These are phyloP conservation scores for Branchellion lobata DNA, from an alignment of 2,888 invertebrate species.

Conservation along the genomic window DNA sequence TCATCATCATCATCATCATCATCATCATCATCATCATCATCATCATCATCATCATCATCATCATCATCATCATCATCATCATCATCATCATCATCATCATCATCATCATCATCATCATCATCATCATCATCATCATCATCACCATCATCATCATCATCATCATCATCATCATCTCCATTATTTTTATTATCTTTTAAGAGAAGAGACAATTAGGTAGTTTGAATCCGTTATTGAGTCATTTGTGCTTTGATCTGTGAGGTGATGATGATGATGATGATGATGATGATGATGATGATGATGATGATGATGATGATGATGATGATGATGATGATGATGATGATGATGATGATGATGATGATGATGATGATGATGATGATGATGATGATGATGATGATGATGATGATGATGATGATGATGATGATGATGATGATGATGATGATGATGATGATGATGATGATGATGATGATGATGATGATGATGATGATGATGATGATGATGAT, in stretches of 20 bases:
- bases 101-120: conserved; percentile 39
- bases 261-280: not conserved
- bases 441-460: conserved; percentile 6
- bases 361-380: conserved; percentile 9
- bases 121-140: not conserved
- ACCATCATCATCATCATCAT: not conserved
- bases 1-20: conserved; percentile 39
- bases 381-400: conserved; percentile 9
- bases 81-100: conserved; percentile 43
- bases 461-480: conserved; percentile 9
- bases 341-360: conserved; percentile 9
- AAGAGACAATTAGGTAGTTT: too few relatives aligned
- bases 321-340: conserved; percentile 9
- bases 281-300: not conserved
- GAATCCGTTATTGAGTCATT: too few relatives aligned
- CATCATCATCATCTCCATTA: not conserved
- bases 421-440: conserved; percentile 9
- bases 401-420: conserved; percentile 9
- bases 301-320: not conserved
- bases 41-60: conserved; percentile 43
- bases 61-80: conserved; percentile 45
- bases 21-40: conserved; percentile 43
- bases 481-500: too few relatives aligned
- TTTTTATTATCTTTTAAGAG: too few relatives aligned
- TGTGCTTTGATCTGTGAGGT: not conserved